Conservation (phyloP, 2,888 invertebrate genomes). For the Smittia aterrima region DNA sequence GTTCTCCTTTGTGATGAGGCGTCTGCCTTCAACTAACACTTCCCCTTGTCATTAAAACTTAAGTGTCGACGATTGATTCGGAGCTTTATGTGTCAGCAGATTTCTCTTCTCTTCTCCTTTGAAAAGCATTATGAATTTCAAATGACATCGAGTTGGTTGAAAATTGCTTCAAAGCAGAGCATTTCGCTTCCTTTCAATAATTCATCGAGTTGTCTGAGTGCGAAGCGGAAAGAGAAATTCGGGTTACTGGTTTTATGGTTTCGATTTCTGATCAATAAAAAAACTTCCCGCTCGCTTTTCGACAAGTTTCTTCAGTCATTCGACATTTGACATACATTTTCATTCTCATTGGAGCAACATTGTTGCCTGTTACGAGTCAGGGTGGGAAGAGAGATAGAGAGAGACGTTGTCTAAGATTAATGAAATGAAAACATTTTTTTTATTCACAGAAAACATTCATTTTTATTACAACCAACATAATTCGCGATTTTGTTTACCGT, state of each 20-base stretch:
- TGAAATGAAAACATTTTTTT: too few relatives aligned
- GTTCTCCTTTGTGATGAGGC: neutral
- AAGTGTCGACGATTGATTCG: too few relatives aligned
- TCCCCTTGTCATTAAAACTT: too few relatives aligned
- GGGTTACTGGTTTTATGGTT: slow-evolving; percentile 20
- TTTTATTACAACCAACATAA: too few relatives aligned
- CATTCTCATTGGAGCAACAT: neutral
- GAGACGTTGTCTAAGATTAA: too few relatives aligned
- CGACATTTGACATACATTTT: neutral
- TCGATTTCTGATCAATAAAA: slow-evolving; percentile 22
- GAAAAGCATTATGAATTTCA: neutral
- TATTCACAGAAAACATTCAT: too few relatives aligned
- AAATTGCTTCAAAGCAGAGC: neutral
- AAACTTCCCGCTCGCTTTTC: neutral
- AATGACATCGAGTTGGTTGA: neutral
- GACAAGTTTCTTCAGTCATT: neutral
- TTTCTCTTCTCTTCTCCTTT: too few relatives aligned
- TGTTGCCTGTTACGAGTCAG: too few relatives aligned
- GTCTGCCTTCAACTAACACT: neutral
- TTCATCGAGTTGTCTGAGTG: slow-evolving; percentile 7
- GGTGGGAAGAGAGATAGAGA: too few relatives aligned
- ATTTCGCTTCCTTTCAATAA: slow-evolving; percentile 6
- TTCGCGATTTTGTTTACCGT: too few relatives aligned
- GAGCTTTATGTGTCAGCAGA: slow-evolving; percentile 2
- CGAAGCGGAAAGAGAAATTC: neutral